A percentile compares a stretch with the other conserved stretches of the same genome.
phyloP scores from a whole-genome alignment of 2,797 vertebrate genomes.

The Chromis chromis region DNA sequence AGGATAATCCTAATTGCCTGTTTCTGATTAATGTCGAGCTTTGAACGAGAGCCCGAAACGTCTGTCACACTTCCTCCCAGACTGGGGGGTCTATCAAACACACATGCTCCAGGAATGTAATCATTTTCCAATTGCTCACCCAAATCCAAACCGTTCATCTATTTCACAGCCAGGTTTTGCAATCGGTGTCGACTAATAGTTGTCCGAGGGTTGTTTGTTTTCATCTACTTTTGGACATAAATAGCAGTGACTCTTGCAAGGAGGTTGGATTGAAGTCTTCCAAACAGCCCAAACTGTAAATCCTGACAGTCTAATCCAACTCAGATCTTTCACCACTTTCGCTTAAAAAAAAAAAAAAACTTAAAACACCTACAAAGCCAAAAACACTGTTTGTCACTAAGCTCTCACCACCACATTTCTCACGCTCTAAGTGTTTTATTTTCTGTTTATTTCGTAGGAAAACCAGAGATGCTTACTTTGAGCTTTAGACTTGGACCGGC shows the following conservation, averaged over 20 bases:
- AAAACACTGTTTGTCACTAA: constrained; percentile 42
- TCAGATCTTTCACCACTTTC: constrained; percentile 59
- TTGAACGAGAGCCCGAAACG: constrained; percentile 71
- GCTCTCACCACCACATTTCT: constrained; percentile 33
- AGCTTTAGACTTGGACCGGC: constrained; percentile 8
- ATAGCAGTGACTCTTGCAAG: constrained; percentile 28
- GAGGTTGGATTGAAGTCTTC: constrained; percentile 29
- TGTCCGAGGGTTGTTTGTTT: constrained; percentile 57
- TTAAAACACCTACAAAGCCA: constrained; percentile 31
- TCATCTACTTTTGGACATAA: constrained; percentile 53
- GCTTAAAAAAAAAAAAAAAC: no score
- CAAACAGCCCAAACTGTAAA: constrained; percentile 30
- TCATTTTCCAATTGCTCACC: constrained; percentile 63
- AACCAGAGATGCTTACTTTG: constrained; percentile 34
- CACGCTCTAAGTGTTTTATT: constrained; percentile 26
- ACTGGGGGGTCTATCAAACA: constrained; percentile 80
- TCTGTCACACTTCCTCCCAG: constrained; percentile 77
- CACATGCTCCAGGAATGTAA: constrained; percentile 80
- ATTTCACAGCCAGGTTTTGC: constrained; percentile 60
- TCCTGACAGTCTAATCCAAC: constrained; percentile 43
- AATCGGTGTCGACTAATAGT: constrained; percentile 57
- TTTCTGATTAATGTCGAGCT: constrained; percentile 72
- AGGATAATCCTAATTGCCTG: constrained; percentile 78
- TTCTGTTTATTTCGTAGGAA: constrained; percentile 48
- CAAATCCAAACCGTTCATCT: constrained; percentile 50